Evolutionary conservation across 2,797 vertebrate genomes (phyloP).

Genomic region (Gallirallus australis): DNA sequence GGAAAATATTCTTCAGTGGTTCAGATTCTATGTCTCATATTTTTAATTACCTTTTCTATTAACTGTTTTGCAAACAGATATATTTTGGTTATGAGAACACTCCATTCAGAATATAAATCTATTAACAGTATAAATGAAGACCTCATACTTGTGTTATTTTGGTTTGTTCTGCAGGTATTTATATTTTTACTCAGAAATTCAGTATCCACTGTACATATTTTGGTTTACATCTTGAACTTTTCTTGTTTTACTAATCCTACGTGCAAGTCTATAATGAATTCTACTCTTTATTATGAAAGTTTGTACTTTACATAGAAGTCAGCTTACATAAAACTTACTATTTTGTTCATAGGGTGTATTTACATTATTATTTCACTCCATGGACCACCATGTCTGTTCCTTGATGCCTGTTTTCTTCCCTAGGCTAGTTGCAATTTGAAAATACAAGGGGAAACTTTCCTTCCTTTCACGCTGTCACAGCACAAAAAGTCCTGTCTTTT

Average conservation of each 20-base stretch:
- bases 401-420: neutral
- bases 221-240: neutral
- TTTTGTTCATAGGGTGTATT: neutral
- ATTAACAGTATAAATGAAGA: neutral
- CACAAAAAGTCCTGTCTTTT: neutral
- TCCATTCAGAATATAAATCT: neutral
- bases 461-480: neutral
- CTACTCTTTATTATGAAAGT: neutral
- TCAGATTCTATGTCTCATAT: neutral
- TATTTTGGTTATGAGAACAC: neutral
- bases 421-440: neutral
- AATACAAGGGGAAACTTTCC: neutral
- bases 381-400: neutral
- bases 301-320: neutral
- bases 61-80: neutral
- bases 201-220: neutral
- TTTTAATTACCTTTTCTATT: neutral
- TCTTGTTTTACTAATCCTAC: neutral
- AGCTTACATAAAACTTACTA: neutral
- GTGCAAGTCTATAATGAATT: neutral
- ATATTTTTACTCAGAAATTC: neutral
- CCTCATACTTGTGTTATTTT: neutral
- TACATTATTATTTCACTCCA: neutral
- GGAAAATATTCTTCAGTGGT: neutral
- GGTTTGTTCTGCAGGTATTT: neutral